phyloP scores from a whole-genome alignment of 2,797 vertebrate genomes.

The Fratercula arctica region DNA sequence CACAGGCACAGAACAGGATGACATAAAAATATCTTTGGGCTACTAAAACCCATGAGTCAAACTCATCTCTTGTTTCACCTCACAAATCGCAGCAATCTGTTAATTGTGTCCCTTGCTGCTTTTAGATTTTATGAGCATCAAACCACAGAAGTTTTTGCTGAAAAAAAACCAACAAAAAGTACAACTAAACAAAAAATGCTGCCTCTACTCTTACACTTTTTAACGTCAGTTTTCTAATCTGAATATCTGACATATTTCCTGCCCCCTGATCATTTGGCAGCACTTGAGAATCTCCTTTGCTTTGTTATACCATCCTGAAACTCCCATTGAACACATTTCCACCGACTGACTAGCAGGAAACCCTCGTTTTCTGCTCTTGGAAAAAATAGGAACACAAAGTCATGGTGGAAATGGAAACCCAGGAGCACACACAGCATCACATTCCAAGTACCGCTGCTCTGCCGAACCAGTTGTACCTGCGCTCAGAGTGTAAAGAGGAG shows the following conservation, averaged over 20 bases:
- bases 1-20: background rate
- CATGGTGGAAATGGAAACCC: background rate
- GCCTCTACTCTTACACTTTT: background rate
- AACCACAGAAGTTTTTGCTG: background rate
- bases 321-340: background rate
- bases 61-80: slow-evolving; percentile 18
- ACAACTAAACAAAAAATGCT: background rate
- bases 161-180: background rate
- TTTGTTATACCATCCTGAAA: background rate
- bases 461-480: background rate
- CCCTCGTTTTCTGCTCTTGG: background rate
- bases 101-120: slow-evolving; percentile 11
- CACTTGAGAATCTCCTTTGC: background rate
- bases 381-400: background rate
- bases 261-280: background rate
- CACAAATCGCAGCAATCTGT: background rate
- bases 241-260: background rate
- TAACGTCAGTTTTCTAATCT: background rate
- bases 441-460: background rate
- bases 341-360: background rate
- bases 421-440: background rate
- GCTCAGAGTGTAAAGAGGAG: background rate
- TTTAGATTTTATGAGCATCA: slow-evolving; percentile 10
- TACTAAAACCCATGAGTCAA: background rate
- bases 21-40: background rate